Base-by-base conservation (phyloP, 2,797 vertebrate genomes). In the Stomatorhinus walkeri region DNA sequence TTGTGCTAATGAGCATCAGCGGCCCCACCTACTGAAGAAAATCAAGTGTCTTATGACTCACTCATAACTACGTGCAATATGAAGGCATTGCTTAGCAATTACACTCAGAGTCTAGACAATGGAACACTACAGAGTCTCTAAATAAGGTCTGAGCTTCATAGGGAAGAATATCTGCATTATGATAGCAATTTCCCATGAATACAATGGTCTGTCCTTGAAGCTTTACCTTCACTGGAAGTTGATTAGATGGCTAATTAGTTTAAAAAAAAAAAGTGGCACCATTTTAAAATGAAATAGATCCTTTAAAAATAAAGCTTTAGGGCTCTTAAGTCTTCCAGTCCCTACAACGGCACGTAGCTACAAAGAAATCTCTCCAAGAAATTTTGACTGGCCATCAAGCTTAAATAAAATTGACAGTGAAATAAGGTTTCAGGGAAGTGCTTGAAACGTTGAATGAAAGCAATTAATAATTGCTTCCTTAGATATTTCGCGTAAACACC, bases 1-100 rank as follows among this genome's bases (percentile, higher is more conserved):
- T 91, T 92, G 93, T 91, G 89, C 91, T 94, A 93, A 95, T 94
- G 92, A 90, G 40, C 91, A 93, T 92, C 91, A 88, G 88, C 87
- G 94, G 93, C 91, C 92, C 93, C 93, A 89, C 89, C 92, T 92
- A 92, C 92, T 68, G 40, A 92, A 90, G 89, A 89, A 89, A 92
- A 91, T 91, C 89, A 90, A 92, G 92, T 92, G 28, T 59, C 19
- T 59, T 46, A 6, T 59, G 79, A 49, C 85, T 92, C 90, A 92
- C 91, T 92, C 92, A 32, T 14, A 40, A 36, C 84, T 54, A 28
- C 54, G 7, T 51, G 5, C 84, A 28, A 7, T 14, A 52, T 16
- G 19, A 51, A 51, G 24, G 84, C 22, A 28, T 10, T 16, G 51
- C 48, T 32, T 85, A 16, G 49, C 48, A 54, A 28, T 32, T 14